Evolutionary conservation across 2,888 invertebrate species (phyloP).

Genomic region (Orthosia cruda): DNA sequence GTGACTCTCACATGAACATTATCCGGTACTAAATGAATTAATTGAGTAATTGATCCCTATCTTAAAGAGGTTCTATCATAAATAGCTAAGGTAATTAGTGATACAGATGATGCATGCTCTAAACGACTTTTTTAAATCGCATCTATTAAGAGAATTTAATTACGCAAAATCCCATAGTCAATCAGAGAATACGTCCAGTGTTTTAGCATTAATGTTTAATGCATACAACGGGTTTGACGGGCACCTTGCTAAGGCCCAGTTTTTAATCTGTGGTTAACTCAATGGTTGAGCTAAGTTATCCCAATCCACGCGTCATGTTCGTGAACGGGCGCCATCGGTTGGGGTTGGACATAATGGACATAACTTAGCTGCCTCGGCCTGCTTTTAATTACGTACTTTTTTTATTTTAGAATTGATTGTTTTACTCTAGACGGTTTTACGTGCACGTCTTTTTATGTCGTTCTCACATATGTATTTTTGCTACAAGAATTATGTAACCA

Average conservation of each 20-base stretch:
- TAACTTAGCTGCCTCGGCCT: no score
- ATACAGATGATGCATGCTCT: conserved; percentile 27
- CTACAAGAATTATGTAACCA: no score
- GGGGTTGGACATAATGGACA: no score
- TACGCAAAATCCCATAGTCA: conserved; percentile 72
- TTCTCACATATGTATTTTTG: no score
- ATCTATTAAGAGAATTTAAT: conserved; percentile 67
- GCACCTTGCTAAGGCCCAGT: conserved; percentile 38
- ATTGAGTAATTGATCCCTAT: conserved; percentile 60
- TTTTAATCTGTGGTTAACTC: no score
- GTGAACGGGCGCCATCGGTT: no score
- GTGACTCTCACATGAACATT: conserved; percentile 35
- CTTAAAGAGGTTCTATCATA: conserved; percentile 38
- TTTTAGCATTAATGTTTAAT: conserved; percentile 70
- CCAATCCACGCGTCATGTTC: no score
- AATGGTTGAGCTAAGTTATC: no score
- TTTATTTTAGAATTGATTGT: no score
- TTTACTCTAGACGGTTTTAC: no score
- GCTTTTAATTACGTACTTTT: no score
- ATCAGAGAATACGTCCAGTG: conserved; percentile 59
- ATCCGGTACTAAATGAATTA: conserved; percentile 56
- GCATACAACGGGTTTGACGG: conserved; percentile 58
- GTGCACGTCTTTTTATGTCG: no score
- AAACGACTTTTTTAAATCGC: conserved; percentile 58
- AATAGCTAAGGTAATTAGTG: conserved; percentile 60